Percentiles rank a stretch among this genome's conserved stretches.
These are phyloP conservation scores for Malurus leucopterus DNA, from an alignment of 2,797 vertebrate genomes.

Conservation along the genomic window DNA sequence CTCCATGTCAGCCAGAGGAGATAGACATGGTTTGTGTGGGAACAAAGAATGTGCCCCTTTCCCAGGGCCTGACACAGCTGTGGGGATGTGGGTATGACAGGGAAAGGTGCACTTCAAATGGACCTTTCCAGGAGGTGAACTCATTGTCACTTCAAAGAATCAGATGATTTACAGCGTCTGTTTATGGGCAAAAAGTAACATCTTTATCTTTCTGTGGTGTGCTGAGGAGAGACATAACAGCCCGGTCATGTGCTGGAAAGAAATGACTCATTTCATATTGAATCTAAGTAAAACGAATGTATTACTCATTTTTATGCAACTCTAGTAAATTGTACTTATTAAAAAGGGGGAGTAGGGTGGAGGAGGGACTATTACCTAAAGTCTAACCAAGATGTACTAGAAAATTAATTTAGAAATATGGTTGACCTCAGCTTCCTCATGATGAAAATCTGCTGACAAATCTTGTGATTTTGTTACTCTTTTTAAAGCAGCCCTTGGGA, in stretches of 20 bases:
- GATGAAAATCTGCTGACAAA: slow-evolving; percentile 54
- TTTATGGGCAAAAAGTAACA: background rate
- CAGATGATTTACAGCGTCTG: background rate
- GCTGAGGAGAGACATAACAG: slow-evolving; percentile 22
- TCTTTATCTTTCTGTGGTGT: slow-evolving; percentile 14
- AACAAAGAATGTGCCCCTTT: slow-evolving; percentile 7
- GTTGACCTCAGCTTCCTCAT: slow-evolving; percentile 48
- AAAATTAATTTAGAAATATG: slow-evolving; percentile 49
- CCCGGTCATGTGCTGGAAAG: slow-evolving; percentile 53
- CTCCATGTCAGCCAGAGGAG: background rate
- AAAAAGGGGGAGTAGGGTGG: background rate
- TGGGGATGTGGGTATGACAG: slow-evolving; percentile 14
- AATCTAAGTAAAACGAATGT: slow-evolving; percentile 21
- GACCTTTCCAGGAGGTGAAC: slow-evolving; percentile 12
- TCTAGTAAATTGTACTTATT: slow-evolving; percentile 48
- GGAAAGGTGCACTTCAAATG: slow-evolving; percentile 8
- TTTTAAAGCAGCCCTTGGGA: slow-evolving; percentile 17
- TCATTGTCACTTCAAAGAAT: slow-evolving; percentile 14
- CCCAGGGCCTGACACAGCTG: slow-evolving; percentile 15
- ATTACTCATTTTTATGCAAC: slow-evolving; percentile 51
- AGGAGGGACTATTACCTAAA: slow-evolving; percentile 17
- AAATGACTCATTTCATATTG: slow-evolving; percentile 36
- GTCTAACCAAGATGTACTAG: slow-evolving; percentile 23
- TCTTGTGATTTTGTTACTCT: slow-evolving; percentile 52
- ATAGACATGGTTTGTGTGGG: background rate